A percentile compares a stretch with the other conserved stretches of the same genome.
Evolutionary conservation across 2,113 vertebrate species (phyloP).

Genomic region (Zosterops pallidus): DNA sequence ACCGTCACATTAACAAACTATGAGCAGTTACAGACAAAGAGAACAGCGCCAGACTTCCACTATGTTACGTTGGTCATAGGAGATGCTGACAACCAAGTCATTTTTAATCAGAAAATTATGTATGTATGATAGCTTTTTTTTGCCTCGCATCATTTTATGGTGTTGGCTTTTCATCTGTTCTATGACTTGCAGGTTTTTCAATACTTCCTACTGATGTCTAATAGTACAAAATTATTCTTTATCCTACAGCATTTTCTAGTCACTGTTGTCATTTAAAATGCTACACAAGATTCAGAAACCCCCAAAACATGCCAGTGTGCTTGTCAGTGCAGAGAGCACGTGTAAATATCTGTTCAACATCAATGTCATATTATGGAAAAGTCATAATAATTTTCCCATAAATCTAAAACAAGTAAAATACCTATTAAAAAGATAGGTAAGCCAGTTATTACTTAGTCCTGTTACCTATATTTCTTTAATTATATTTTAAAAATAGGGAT

Average conservation of each 20-base stretch:
- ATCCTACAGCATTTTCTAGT: not conserved
- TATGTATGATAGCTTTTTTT: conserved; percentile 38
- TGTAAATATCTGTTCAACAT: not conserved
- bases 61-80: conserved; percentile 86
- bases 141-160: not conserved
- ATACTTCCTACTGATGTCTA: not conserved
- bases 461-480: not conserved
- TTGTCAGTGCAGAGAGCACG: not conserved
- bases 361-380: not conserved
- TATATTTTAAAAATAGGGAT: not conserved
- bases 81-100: conserved; percentile 86
- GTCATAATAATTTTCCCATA: not conserved
- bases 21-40: conserved; percentile 82
- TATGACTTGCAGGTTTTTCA: not conserved
- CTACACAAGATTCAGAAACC: not conserved
- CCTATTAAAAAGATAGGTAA: not conserved
- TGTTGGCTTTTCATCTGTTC: not conserved
- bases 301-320: not conserved
- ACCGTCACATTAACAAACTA: conserved; percentile 88
- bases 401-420: not conserved
- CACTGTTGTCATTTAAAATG: not conserved
- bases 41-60: conserved; percentile 87
- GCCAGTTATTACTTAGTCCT: not conserved
- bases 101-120: conserved; percentile 89
- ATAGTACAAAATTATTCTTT: not conserved